Base-by-base conservation (phyloP, 2,797 vertebrate species). In the Toxotes lorentzi region DNA sequence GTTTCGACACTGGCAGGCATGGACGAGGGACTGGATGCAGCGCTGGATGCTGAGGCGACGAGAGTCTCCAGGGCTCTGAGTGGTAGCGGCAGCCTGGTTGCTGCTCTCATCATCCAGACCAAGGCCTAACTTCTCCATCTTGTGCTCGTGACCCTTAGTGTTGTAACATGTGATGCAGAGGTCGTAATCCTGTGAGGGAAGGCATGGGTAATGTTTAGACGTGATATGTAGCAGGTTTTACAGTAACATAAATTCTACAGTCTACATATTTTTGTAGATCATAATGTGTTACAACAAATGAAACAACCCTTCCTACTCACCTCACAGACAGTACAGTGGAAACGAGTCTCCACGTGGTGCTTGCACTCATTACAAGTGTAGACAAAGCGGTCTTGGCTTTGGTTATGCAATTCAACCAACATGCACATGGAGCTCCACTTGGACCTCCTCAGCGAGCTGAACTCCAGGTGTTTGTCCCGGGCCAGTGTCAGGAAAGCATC, bases 281-380 rank as follows among this genome's bases (percentile, higher is more conserved):
- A 45, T 24, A 24, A 47, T 0, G 4, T 16, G 9, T 30, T 58
- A 64, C 23, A 3, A 63, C 23, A 51, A 35, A 64, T 27, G 54
- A 66, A 68, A 69, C 40, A 50, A 61, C 7, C n/a, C 14, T 47
- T 21, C 34, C 35, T 30, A 68, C 95, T 93, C 82, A 98, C 98
- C 97, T 99, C 98, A 79, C 98, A 99, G 43, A 99, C 97, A 1
- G 98, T 99, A 84, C 98, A 99, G 91, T 99, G 98, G 95, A 96
- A 99, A 72, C 98, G 96, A 1, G 98, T 99, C 93, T 99, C 98
- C 89, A 99, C 97, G 0, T 99, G 98, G 93, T 98, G 97, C 83
- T 98, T 99, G 96, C 98, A 99, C 86, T 99, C 97, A 0, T 99
- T 99, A 94, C 98, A 99, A 43, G 98, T 99, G 92, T 99, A 99